These are phyloP conservation scores for Lysiphlebus fabarum DNA, from an alignment of 1,140 invertebrate genomes.

Conservation along the genomic window DNA sequence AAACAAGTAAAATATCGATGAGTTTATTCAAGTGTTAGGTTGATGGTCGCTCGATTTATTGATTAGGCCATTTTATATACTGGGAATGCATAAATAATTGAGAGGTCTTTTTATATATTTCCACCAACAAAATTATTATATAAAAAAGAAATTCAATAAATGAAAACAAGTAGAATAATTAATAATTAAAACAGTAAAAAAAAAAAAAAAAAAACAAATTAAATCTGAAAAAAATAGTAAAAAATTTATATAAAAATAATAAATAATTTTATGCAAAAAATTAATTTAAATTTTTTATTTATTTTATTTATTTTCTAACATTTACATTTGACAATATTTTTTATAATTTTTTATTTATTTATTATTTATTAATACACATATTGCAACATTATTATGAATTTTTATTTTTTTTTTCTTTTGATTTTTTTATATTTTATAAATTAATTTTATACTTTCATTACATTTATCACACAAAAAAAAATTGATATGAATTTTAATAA, in stretches of 20 bases:
- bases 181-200: too few relatives aligned
- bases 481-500: too few relatives aligned
- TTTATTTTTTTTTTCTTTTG: constrained; percentile 8
- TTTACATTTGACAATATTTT: constrained; percentile 54
- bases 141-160: too few relatives aligned
- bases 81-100: constrained; percentile 49
- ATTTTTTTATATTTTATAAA: too few relatives aligned
- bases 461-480: neutral
- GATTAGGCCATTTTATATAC: constrained; percentile 44
- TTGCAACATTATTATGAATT: constrained; percentile 30
- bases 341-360: constrained; percentile 32
- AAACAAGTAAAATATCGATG: constrained; percentile 23
- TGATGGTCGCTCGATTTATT: constrained; percentile 45
- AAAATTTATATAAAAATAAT: too few relatives aligned
- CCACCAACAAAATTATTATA: too few relatives aligned
- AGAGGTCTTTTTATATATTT: constrained; percentile 44
- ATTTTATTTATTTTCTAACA: constrained; percentile 55
- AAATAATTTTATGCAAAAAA: too few relatives aligned
- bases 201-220: too few relatives aligned
- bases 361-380: constrained; percentile 46
- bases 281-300: too few relatives aligned
- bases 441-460: too few relatives aligned
- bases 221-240: too few relatives aligned
- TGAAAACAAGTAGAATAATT: too few relatives aligned
- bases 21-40: constrained; percentile 38